Base-by-base conservation (phyloP, 2,888 invertebrate species). In the Stenolophus ochropezus region DNA sequence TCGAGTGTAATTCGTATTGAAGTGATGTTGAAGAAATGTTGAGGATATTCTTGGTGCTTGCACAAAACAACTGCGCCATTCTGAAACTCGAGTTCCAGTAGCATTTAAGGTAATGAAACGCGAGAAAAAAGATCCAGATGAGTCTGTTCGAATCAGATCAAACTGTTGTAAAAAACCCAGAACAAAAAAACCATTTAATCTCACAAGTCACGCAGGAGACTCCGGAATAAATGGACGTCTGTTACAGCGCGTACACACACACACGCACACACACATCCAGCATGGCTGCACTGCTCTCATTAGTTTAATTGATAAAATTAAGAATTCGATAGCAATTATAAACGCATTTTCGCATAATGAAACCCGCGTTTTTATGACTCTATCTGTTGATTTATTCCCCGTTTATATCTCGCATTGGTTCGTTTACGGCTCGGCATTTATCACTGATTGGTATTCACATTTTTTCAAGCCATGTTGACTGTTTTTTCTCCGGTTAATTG, bases 221-320 rank as follows among this genome's bases (percentile, higher is more conserved):
- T 11, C 14, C 47, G 25, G 27, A 69, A 79, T 69, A 69, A 79
- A 79, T 79, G 79, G 51, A 51, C 53, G 69, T 79, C 61, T 79
- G 79, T 71, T 69, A 65, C 18, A 71, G 21, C 69, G 53, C 79
- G 21, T 53, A 49, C 27, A 53, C 79, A 79, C n/a, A 73, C 8
- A 49, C 27, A 47, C n/a, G 4, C 23, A 49, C 14, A 8, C n/a
- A 4, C 25, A 20, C 27, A 27, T 58, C 20, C 53, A 47, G 5
- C 8, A 49, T 71, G 42, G n/a, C 56, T 56, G 49, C 23, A 18
- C 25, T 42, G 33, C 33, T 42, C 81, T 61, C 81, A 61, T 81
- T 81, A 75, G 75, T 81, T 75, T 75, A 81, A 81, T 74, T 75
- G 81, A 74, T 81, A 81, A 81, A 61, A 61, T 81, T 81, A 74